Percentiles rank a stretch among this genome's conserved stretches.
Evolutionary conservation across 1,140 invertebrate species (phyloP).

Genomic region (Campoletis sonorensis): DNA sequence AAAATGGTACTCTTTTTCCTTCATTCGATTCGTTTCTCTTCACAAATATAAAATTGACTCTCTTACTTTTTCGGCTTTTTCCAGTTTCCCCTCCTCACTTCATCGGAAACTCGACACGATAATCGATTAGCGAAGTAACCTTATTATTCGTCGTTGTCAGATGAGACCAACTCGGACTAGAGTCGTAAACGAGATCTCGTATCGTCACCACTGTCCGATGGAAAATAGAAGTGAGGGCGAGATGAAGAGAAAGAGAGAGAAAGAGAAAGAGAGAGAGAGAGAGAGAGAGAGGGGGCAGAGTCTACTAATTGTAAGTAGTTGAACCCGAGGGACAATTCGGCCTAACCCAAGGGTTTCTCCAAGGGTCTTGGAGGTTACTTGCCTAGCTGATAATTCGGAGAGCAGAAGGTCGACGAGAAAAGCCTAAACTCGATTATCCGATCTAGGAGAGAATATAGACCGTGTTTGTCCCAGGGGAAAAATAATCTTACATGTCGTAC

Average conservation of each 20-base stretch:
- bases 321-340: constrained; percentile 28
- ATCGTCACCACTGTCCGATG: constrained; percentile 12
- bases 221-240: not conserved
- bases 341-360: constrained; percentile 13
- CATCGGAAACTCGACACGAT: constrained; percentile 4
- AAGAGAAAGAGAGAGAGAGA: not conserved
- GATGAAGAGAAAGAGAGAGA: not conserved
- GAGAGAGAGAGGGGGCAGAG: constrained; percentile 17
- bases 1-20: not conserved
- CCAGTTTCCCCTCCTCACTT: too few relatives aligned
- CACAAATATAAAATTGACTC: not conserved
- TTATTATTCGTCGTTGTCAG: constrained; percentile 22
- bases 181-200: constrained; percentile 29
- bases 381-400: constrained; percentile 27
- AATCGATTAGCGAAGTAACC: constrained; percentile 35
- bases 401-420: constrained; percentile 34
- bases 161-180: not conserved
- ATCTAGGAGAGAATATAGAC: constrained; percentile 8
- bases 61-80: not conserved
- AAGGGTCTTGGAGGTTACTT: constrained; percentile 5
- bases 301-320: constrained; percentile 42
- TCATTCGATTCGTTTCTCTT: not conserved
- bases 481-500: constrained; percentile 12
- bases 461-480: constrained; percentile 20
- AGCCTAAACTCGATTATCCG: constrained; percentile 30